Evolutionary conservation across 2,113 vertebrate species (phyloP).

Genomic region (Himantopus leucocephalus): DNA sequence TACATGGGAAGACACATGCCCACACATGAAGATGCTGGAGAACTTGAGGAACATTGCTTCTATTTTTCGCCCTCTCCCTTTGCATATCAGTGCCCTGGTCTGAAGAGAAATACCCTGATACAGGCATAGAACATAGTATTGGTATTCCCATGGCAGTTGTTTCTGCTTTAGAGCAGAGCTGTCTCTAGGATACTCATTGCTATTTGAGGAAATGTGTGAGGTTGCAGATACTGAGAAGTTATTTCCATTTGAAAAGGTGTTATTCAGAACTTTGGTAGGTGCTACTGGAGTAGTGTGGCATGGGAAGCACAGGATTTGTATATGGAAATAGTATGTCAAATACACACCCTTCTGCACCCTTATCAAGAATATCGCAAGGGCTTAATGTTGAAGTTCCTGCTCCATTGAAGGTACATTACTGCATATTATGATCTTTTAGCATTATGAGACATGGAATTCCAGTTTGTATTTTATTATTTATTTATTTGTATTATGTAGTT

Average conservation of each 20-base stretch:
- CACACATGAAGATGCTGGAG: neutral
- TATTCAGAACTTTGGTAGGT: neutral
- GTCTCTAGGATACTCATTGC: neutral
- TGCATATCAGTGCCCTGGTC: neutral
- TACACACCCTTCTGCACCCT: neutral
- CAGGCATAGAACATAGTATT: neutral
- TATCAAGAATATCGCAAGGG: neutral
- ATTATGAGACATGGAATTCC: neutral
- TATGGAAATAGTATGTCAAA: neutral
- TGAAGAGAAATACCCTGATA: neutral
- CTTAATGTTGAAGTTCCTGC: neutral
- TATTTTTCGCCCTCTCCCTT: neutral
- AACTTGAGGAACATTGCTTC: neutral
- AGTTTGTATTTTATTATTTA: neutral
- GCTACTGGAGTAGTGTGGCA: neutral
- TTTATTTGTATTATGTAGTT: neutral
- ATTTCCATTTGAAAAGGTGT: neutral
- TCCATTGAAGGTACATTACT: neutral
- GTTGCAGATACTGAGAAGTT: neutral
- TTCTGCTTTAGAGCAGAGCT: neutral
- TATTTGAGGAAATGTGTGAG: neutral
- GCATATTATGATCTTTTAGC: neutral
- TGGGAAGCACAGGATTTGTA: neutral
- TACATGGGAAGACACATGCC: neutral
- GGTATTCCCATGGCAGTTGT: neutral